Conservation (phyloP, 53 echinoderm and acorn worm genomes). For the Henricia sp. region DNA sequence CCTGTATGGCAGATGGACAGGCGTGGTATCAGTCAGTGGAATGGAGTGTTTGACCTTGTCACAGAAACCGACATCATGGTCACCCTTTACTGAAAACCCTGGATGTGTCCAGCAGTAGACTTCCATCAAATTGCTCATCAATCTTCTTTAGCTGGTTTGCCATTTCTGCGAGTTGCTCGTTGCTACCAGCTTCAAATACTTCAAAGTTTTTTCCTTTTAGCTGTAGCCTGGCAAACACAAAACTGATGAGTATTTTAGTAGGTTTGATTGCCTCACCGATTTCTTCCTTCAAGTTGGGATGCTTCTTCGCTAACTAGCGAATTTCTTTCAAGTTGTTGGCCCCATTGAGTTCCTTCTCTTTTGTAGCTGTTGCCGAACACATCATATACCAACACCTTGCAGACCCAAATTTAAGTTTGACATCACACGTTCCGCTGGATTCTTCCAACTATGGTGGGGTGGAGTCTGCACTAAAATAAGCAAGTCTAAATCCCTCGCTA, state of each 20-base stretch:
- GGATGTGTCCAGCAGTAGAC: slow-evolving; percentile 11
- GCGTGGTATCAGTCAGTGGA: too few relatives aligned
- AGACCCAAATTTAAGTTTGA: slow-evolving; percentile 59
- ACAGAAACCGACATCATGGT: too few relatives aligned
- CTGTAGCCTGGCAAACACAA: slow-evolving; percentile 50
- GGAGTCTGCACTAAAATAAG: slow-evolving; percentile 47
- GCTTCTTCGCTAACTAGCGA: slow-evolving; percentile 39
- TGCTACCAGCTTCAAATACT: slow-evolving; percentile 30
- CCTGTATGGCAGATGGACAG: too few relatives aligned
- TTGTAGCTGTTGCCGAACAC: background rate
- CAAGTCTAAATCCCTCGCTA: slow-evolving; percentile 26
- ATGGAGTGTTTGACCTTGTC: too few relatives aligned
- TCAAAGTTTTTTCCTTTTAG: slow-evolving; percentile 48
- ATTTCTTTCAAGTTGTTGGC: slow-evolving; percentile 51
- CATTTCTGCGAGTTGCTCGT: slow-evolving; percentile 2
- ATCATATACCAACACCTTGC: slow-evolving; percentile 57
- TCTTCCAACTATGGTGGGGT: slow-evolving; percentile 67
- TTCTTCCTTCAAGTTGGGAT: slow-evolving; percentile 19
- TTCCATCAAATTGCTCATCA: slow-evolving; percentile 34
- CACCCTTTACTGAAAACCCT: slow-evolving; percentile 38
- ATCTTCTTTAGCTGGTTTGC: slow-evolving; percentile 38
- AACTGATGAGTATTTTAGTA: slow-evolving; percentile 21
- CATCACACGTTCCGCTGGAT: slow-evolving; percentile 62
- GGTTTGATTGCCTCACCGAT: slow-evolving; percentile 27
- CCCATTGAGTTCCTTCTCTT: slow-evolving; percentile 17